Evolutionary conservation across 2,888 invertebrate genomes (phyloP).

Genomic region (Cantharis rufa): DNA sequence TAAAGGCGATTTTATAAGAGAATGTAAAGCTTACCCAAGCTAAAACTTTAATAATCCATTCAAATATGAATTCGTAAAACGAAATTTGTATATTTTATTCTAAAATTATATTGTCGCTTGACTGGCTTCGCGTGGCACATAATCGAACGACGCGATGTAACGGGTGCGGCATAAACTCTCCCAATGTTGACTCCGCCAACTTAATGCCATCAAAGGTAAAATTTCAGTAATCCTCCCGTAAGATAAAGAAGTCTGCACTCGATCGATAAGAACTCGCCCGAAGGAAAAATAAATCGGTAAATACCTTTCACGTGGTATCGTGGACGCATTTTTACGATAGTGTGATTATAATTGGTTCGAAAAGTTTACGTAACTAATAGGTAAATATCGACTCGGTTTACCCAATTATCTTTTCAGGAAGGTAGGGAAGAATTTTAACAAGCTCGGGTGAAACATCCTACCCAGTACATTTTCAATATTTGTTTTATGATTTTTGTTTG

Average conservation of each 20-base stretch:
- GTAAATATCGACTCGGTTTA: not conserved
- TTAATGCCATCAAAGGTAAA: not conserved
- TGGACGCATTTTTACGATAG: not conserved
- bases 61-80: not conserved
- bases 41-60: not conserved
- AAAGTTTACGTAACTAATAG: not conserved
- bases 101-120: not conserved
- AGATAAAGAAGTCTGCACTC: not conserved
- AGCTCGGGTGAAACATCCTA: not conserved
- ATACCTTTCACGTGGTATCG: not conserved
- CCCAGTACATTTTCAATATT: not conserved
- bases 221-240: not conserved
- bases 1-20: not conserved
- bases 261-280: not conserved
- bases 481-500: not conserved
- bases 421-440: not conserved
- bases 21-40: not conserved
- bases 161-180: not conserved
- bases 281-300: not conserved
- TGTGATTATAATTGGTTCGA: not conserved
- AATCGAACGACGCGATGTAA: not conserved
- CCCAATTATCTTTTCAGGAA: not conserved
- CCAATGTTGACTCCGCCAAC: not conserved
- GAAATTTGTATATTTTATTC: not conserved
- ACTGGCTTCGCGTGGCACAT: not conserved